Conservation (phyloP, 1,140 invertebrate species). For the Drosophila insularis region DNA sequence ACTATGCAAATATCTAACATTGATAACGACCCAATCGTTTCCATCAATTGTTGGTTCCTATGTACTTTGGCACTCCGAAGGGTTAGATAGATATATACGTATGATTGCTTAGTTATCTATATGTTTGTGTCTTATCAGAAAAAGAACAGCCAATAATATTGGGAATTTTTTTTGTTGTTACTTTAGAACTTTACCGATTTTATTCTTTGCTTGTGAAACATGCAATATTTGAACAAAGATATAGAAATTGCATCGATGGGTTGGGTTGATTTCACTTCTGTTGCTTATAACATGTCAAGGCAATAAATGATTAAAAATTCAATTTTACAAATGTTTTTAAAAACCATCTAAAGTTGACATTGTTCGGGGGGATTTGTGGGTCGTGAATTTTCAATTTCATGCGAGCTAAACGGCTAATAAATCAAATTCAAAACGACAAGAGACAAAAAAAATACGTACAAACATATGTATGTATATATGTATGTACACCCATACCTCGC, state of each 20-base stretch:
- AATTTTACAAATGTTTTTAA: too few relatives aligned
- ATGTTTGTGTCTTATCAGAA: background rate
- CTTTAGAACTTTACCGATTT: slow-evolving; percentile 2
- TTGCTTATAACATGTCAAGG: too few relatives aligned
- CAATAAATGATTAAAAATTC: too few relatives aligned
- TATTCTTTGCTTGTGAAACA: background rate
- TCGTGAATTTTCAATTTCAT: background rate
- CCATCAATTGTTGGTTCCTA: background rate
- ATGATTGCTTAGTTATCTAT: background rate
- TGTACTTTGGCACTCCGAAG: background rate
- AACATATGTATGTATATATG: background rate
- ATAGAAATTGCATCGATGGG: background rate
- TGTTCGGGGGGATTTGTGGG: background rate
- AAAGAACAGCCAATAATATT: background rate
- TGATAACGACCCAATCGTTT: slow-evolving; percentile 17
- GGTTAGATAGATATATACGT: background rate
- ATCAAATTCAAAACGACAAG: slow-evolving; percentile 4
- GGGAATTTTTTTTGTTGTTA: background rate
- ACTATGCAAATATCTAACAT: slow-evolving; percentile 14
- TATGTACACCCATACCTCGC: too few relatives aligned
- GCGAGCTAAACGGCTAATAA: slow-evolving; percentile 1
- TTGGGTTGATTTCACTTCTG: too few relatives aligned
- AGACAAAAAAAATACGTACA: background rate
- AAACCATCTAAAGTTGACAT: background rate
- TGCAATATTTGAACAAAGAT: background rate